Evolutionary conservation across 2,888 invertebrate genomes (phyloP), one percentile per base, ranked within the genome.

Genomic region (Calliopum simillimum): DNA sequence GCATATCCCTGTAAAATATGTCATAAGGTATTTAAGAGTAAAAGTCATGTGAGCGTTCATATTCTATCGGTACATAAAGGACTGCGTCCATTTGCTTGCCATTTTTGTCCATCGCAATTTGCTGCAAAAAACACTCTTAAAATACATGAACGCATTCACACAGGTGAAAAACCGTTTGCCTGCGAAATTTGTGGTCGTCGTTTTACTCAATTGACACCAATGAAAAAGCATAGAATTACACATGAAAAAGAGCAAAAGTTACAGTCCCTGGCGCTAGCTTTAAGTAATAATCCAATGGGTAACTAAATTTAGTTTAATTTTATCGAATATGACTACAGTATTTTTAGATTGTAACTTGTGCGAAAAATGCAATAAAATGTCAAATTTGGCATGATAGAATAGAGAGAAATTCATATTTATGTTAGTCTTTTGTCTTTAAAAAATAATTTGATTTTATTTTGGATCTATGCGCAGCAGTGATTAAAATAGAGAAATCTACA

Each of bases 101-200:
- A 73, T 44, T 74, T 67, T 67, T 74, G 74, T 62, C 66, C 71
- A 41, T 65, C 71, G 43, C 70, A 68, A 12, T 74, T 74, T 68
- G 74, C 74, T n/a, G 73, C 74, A 8, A 73, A 73, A 25, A 74
- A 74, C 41, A 74, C 74, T 12, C 53, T 74, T 8, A 74, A 73
- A 14, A 71, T 74, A 4, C 74, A 74, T 62, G 73, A 73, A 25
- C 66, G 74, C 13, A 63, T 74, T 6, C 74, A 74, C 63, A 74
- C 74, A 0, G 74, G 74, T 3, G 74, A 74, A 44, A 74, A 74
- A 43, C 74, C 74, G 11, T 74, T 74, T 25, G 73, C 66, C 13
- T 74, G 74, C 44, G 23, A 41, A 11, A 55, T 74, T 59, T 74
- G 74, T 23, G 73, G 73, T 25, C 74, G 74, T 2, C 74, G 74